These are phyloP conservation scores for Ichneumoninae sp. DNA, from an alignment of 2,888 invertebrate species.

Conservation along the genomic window DNA sequence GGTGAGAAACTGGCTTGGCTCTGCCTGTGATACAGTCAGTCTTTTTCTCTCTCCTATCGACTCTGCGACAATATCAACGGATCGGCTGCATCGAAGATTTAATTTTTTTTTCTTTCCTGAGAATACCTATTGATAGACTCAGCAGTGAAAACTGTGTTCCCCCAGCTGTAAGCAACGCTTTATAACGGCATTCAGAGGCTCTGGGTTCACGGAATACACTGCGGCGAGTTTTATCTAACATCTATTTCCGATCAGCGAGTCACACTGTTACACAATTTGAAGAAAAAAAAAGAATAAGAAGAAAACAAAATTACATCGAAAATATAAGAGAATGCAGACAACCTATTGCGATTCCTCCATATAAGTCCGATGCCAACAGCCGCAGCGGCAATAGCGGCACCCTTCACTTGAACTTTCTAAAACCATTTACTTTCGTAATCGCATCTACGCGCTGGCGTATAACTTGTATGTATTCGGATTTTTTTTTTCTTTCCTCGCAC, in stretches of 20 bases:
- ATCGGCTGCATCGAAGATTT: slow-evolving; percentile 1
- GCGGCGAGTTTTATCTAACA: slow-evolving; percentile 78
- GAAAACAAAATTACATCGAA: slow-evolving; percentile 1
- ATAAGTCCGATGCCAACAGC: slow-evolving; percentile 12
- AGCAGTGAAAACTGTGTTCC: slow-evolving; percentile 83
- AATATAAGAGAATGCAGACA: slow-evolving; percentile 28
- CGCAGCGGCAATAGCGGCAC: slow-evolving; percentile 63
- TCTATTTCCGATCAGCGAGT: neutral
- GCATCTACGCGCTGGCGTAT: slow-evolving; percentile 37
- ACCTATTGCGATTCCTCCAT: slow-evolving; percentile 26
- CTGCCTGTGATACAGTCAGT: slow-evolving; percentile 87
- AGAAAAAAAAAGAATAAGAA: neutral
- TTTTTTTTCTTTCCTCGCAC: neutral
- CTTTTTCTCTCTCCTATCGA: slow-evolving; percentile 93
- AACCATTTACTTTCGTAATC: slow-evolving; percentile 84
- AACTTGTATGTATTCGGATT: slow-evolving; percentile 27
- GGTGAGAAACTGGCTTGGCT: slow-evolving; percentile 89
- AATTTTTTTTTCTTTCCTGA: slow-evolving; percentile 1
- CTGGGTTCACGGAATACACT: slow-evolving; percentile 83
- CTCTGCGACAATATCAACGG: slow-evolving; percentile 84
- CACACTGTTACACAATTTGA: neutral
- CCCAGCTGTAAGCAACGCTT: slow-evolving; percentile 77
- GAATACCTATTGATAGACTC: slow-evolving; percentile 73
- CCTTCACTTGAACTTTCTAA: slow-evolving; percentile 84
- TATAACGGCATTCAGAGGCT: slow-evolving; percentile 74